Base-by-base conservation (phyloP, 2,113 vertebrate species). In the Bos taurus region DNA sequence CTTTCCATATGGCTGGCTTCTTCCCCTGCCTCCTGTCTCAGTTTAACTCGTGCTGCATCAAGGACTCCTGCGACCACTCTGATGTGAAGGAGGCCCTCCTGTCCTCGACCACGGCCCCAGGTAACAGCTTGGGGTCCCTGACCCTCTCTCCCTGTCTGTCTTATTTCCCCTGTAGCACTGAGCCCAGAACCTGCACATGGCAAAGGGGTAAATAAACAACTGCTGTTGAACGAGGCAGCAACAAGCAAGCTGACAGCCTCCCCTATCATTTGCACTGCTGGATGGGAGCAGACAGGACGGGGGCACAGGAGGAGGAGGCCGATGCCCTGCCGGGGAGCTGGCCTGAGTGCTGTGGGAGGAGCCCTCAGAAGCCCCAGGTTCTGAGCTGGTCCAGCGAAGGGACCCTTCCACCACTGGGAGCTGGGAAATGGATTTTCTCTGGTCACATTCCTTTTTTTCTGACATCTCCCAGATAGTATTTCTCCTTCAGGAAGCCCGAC, bases 191-290 rank as follows among this genome's bases (percentile, higher is more conserved):
- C 46, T 23, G 52, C 46, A 40, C 40, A 2, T 0, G 13, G n/a
- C 50, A 17, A 40, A 62, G 43, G 52, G 74, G 50, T 19, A 30
- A 1, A 11, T 6, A 25, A 40, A 7, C 12, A 71, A 9, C 0
- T 5, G 25, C 1, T 11, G 28, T 2, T 71, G 85, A 74, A 2
- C 90, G 46, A 36, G 0, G 85, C 30, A 54, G 50, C 50, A 9
- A 6, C 3, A 3, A 25, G 19, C 4, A 28, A 9, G 26, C 50
- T 0, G 0, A 36, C 6, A 19, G 19, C 7, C 60, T 9, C 2
- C 60, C 33, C 19, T 2, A 3, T 11, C 6, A 6, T 5, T 1
- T 56, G 52, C 46, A 0, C 17, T 4, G 26, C 64, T 12, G 59
- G 81, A 23, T 0, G 2, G 28, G 23, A 52, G 16, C 13, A 83